A percentile compares a stretch with the other conserved stretches of the same genome.
These are phyloP conservation scores for Ctenoplectra terminalis DNA, from an alignment of 1,140 invertebrate species.

Conservation along the genomic window DNA sequence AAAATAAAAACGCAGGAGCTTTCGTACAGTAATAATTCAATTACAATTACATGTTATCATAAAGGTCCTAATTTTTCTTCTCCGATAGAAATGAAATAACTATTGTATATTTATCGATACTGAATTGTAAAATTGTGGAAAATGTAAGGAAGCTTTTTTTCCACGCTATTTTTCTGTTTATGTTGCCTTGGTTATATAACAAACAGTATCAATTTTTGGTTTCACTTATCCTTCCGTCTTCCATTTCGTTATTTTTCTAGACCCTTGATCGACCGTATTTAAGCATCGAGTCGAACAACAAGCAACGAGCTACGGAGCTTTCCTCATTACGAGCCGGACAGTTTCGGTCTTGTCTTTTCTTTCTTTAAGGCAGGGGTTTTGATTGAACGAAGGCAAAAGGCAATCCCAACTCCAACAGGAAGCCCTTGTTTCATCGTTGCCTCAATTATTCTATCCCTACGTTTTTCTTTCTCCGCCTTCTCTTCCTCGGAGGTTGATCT, in stretches of 20 bases:
- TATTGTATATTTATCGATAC: too few relatives aligned
- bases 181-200: too few relatives aligned
- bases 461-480: conserved; percentile 58
- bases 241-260: conserved; percentile 43
- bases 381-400: too few relatives aligned
- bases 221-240: conserved; percentile 13
- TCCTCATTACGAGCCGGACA: conserved; percentile 76
- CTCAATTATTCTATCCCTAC: conserved; percentile 74
- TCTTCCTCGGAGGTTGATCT: conserved; percentile 38
- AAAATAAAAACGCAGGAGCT: too few relatives aligned
- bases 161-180: too few relatives aligned
- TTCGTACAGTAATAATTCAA: too few relatives aligned
- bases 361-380: conserved; percentile 71
- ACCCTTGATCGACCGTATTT: conserved; percentile 56
- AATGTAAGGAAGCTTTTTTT: too few relatives aligned
- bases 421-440: conserved; percentile 69
- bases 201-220: conserved; percentile 23
- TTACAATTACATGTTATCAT: too few relatives aligned
- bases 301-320: conserved; percentile 64
- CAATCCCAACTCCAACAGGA: conserved; percentile 49
- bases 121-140: too few relatives aligned
- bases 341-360: conserved; percentile 74
- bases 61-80: too few relatives aligned
- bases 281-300: conserved; percentile 60
- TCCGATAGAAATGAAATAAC: too few relatives aligned